These are phyloP conservation scores for Hirundo rustica DNA, from an alignment of 2,797 vertebrate genomes.

Conservation along the genomic window DNA sequence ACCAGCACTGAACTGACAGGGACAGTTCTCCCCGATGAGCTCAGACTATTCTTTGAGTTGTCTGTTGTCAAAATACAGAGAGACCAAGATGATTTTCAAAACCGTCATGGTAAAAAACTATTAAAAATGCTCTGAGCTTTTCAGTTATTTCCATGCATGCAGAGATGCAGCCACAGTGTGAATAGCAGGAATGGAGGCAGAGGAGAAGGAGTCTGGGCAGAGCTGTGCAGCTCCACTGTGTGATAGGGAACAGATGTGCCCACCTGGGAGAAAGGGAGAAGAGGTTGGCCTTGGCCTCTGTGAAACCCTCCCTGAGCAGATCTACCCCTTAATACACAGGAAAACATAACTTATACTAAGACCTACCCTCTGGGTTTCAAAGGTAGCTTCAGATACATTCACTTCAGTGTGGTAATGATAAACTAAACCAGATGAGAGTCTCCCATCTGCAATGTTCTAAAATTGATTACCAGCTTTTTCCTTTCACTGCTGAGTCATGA, in stretches of 20 bases:
- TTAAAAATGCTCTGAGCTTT: background rate
- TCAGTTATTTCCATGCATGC: background rate
- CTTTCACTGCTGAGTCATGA: background rate
- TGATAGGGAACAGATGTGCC: background rate
- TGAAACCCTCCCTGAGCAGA: background rate
- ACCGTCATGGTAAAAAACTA: background rate
- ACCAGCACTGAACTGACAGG: background rate
- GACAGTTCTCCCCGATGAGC: background rate
- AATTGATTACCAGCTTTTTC: background rate
- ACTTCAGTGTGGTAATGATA: background rate
- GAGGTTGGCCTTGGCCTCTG: accelerated
- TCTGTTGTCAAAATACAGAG: background rate
- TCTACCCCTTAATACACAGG: background rate
- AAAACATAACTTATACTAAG: background rate
- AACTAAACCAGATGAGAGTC: background rate
- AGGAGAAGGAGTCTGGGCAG: background rate
- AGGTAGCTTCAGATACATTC: background rate
- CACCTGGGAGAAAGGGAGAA: background rate
- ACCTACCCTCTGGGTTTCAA: background rate
- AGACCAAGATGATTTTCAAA: background rate
- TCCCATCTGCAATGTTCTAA: background rate
- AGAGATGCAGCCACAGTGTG: background rate
- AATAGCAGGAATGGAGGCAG: background rate
- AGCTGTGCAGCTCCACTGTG: background rate
- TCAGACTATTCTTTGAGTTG: background rate